Base-by-base conservation (phyloP, 1,140 invertebrate genomes). In the Heliconius eleuchia region DNA sequence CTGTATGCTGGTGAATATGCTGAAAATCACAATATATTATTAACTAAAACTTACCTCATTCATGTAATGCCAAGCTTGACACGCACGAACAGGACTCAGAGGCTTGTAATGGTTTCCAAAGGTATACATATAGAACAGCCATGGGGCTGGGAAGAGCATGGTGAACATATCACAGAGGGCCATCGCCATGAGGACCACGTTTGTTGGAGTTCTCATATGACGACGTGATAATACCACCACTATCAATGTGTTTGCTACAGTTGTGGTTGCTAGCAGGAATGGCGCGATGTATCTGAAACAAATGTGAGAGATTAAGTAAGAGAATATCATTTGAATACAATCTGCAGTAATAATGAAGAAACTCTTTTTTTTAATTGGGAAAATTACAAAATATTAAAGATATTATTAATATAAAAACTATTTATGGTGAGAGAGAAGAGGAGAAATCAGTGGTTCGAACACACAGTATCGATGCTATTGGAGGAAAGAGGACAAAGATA, bases 111-210 rank as follows among this genome's bases (percentile, higher is more conserved):
- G 97, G 92, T 98, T 97, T 39, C 97, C 97, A 79, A 98, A 96
- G 7, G 97, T 98, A 95, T 98, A 99, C 96, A 98, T 98, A 92
- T 99, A 98, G 89, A 98, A 96, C 16, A 98, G 95, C 95, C 97
- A 97, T 0, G 98, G 98, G 2, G 98, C 96, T 1, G 98, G 98
- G 88, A 98, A 97, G 23, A 98, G 95, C 83, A 99, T 96, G 0
- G 98, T 99, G 87, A 99, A 96, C 96, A 99, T 97, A 94, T 99
- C 98, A 80, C 97, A 98, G 1, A 99, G 95, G 0, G 98, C 98
- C 98, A 99, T 99, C 6, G 97, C 96, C 96, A 96, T 96, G 3
- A 96, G 92, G 3, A 99, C 98, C 71, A 97, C 96, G 92, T 99
- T 99, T 9, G 98, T 99, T 0, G 98, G 98, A 2, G 98, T 97